phyloP scores from a whole-genome alignment of 2,797 vertebrate species.

The Liasis olivaceus region DNA sequence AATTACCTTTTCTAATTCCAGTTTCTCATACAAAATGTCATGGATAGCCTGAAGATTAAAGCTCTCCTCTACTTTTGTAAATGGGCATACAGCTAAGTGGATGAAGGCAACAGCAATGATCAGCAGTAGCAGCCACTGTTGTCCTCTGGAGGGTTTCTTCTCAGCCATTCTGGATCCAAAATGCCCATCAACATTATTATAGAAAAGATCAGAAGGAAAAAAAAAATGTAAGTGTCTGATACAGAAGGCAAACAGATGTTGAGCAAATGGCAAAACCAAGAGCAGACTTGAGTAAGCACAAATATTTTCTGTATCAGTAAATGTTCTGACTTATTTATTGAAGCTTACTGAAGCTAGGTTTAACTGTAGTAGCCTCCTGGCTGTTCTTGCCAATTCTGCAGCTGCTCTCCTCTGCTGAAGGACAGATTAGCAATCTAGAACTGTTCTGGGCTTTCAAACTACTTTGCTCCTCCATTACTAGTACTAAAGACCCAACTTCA shows the following conservation, averaged over 20 bases:
- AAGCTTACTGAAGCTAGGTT: neutral
- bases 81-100: slow-evolving; percentile 88
- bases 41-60: slow-evolving; percentile 94
- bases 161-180: slow-evolving; percentile 78
- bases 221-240: neutral
- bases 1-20: slow-evolving; percentile 85
- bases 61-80: slow-evolving; percentile 97
- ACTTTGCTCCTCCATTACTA: neutral
- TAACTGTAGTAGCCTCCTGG: neutral
- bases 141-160: slow-evolving; percentile 65
- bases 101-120: slow-evolving; percentile 72
- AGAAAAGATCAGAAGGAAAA: slow-evolving; percentile 7
- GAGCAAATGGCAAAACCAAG: neutral
- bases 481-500: neutral
- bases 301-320: neutral
- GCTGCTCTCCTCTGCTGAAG: neutral
- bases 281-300: neutral
- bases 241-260: neutral
- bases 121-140: slow-evolving; percentile 74
- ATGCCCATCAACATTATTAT: slow-evolving; percentile 20
- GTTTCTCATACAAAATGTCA: slow-evolving; percentile 88
- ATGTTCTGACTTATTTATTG: neutral
- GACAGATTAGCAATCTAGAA: neutral
- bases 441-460: neutral
- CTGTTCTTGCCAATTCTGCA: neutral